phyloP scores from a whole-genome alignment of 2,113 vertebrate genomes.

The Anas platyrhynchos region DNA sequence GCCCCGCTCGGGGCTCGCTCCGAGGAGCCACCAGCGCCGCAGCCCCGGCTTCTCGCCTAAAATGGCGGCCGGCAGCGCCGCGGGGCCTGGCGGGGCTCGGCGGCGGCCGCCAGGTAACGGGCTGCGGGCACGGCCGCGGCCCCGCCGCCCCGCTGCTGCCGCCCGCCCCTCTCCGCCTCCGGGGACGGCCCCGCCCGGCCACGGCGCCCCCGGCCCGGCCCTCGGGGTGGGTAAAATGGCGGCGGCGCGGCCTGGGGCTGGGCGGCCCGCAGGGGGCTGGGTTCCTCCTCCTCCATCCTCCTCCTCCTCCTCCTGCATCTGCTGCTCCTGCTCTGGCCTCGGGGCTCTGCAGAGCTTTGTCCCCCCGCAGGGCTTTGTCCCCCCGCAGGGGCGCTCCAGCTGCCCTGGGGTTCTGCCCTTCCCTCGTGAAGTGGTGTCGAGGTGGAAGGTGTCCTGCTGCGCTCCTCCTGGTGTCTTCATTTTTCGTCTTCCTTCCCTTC shows the following conservation, averaged over 20 bases:
- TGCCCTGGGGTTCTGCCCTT: accelerated
- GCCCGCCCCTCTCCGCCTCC: neutral
- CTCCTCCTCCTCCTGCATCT: too few relatives aligned
- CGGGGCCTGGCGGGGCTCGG: neutral
- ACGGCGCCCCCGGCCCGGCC: neutral
- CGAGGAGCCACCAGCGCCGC: neutral
- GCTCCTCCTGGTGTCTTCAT: accelerated
- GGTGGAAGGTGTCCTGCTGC: accelerated
- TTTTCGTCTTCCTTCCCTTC: neutral
- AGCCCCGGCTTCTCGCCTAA: neutral
- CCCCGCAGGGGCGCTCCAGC: accelerated
- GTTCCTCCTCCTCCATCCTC: too few relatives aligned
- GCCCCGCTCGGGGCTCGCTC: neutral
- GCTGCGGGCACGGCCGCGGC: neutral
- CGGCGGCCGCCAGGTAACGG: neutral
- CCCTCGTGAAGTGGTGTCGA: accelerated
- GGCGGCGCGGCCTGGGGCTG: neutral
- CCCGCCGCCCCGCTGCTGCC: too few relatives aligned
- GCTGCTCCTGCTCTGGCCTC: too few relatives aligned
- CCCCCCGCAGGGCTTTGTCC: too few relatives aligned
- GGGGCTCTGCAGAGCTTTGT: too few relatives aligned
- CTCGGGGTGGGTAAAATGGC: neutral
- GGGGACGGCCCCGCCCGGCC: neutral
- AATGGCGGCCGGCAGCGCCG: neutral
- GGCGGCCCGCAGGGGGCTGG: too few relatives aligned